Percentiles rank a stretch among this genome's conserved stretches.
Conservation (phyloP, 2,888 invertebrate species). For the Matsumyia berberina region DNA sequence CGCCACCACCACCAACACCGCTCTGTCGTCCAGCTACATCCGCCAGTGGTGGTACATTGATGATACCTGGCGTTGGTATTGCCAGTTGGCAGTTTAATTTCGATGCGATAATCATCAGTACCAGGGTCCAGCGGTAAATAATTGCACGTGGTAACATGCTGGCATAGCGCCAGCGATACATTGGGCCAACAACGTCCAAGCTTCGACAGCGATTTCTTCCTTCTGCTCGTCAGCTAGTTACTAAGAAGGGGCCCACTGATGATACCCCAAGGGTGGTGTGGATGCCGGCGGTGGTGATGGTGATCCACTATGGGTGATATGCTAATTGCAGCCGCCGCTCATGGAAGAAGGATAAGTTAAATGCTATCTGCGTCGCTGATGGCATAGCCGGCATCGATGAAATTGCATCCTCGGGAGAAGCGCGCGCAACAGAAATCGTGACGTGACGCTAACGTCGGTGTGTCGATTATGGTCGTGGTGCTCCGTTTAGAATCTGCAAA, state of each 20-base stretch:
- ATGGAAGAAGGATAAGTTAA: constrained; percentile 65
- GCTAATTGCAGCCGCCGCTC: constrained; percentile 72
- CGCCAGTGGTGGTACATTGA: constrained; percentile 61
- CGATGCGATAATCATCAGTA: constrained; percentile 75
- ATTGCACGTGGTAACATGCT: constrained; percentile 76
- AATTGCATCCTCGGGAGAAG: constrained; percentile 48
- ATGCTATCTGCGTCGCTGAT: constrained; percentile 70
- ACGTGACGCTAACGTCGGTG: constrained; percentile 58
- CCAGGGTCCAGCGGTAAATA: constrained; percentile 69
- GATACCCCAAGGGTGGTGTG: constrained; percentile 43
- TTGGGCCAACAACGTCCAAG: constrained; percentile 49
- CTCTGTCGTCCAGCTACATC: constrained; percentile 29
- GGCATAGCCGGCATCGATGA: constrained; percentile 74
- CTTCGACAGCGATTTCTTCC: constrained; percentile 36
- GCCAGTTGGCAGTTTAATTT: constrained; percentile 75
- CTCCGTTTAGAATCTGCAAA: constrained; percentile 29
- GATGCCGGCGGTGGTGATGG: constrained; percentile 14
- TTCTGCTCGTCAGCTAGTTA: constrained; percentile 7
- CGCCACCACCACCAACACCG: constrained; percentile 23
- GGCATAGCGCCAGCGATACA: constrained; percentile 73
- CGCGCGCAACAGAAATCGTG: constrained; percentile 56
- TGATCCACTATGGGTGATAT: constrained; percentile 64
- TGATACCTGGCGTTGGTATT: constrained; percentile 70
- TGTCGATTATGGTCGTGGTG: constrained; percentile 37
- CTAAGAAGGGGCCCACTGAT: constrained; percentile 17